These are phyloP conservation scores for Montipora cactus DNA, from an alignment of 64 coral and sea anemone species.

Conservation along the genomic window DNA sequence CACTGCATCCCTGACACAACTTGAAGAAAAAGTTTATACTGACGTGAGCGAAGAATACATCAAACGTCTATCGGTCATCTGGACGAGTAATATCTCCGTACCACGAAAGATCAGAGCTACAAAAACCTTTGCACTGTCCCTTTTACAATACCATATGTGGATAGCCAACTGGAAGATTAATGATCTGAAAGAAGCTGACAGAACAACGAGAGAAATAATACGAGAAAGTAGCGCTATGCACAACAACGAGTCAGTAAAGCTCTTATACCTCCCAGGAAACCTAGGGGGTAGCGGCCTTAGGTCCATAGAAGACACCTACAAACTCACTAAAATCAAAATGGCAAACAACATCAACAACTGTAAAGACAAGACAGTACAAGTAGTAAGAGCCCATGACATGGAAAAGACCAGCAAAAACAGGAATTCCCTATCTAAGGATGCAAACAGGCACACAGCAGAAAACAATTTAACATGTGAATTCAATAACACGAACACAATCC, in stretches of 20 bases:
- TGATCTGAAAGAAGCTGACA: slow-evolving; percentile 11
- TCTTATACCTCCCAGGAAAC: background rate
- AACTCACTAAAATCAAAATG: background rate
- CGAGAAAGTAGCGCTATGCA: background rate
- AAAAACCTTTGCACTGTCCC: background rate
- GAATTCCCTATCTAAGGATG: background rate
- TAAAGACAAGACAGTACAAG: slow-evolving; percentile 3
- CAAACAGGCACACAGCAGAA: background rate
- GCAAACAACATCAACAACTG: slow-evolving; percentile 14
- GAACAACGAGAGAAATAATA: slow-evolving; percentile 6
- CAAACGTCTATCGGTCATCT: slow-evolving; percentile 6
- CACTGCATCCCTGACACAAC: background rate
- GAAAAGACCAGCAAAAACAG: background rate
- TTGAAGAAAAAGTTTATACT: background rate
- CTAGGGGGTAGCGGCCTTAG: background rate
- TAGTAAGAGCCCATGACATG: slow-evolving; percentile 8
- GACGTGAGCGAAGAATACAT: slow-evolving; percentile 8
- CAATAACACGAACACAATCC: no score
- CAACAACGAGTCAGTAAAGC: background rate
- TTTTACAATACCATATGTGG: background rate
- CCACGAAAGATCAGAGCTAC: slow-evolving; percentile 29
- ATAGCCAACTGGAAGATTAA: slow-evolving; percentile 2
- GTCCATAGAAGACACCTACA: no score
- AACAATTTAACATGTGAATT: background rate
- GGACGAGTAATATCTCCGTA: slow-evolving; percentile 38